Conservation (phyloP, 1,140 invertebrate species). For the Alviniconcha marisindica region DNA sequence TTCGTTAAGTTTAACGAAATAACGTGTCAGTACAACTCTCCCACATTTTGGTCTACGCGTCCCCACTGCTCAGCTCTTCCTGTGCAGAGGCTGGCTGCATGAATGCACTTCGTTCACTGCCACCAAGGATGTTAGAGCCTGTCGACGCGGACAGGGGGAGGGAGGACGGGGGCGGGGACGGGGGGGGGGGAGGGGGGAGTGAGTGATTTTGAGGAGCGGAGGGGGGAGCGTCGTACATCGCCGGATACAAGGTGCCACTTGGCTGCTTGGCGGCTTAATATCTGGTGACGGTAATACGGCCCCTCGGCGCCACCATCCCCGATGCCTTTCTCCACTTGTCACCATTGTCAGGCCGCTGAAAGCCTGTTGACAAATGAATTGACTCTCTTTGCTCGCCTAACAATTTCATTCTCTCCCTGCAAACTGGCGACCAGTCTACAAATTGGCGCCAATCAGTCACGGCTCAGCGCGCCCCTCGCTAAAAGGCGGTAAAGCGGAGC, state of each 20-base stretch:
- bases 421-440: conserved; percentile 12
- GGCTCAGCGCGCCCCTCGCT: conserved; percentile 7
- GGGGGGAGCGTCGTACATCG: not conserved
- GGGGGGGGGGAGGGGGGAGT: too few relatives aligned
- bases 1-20: too few relatives aligned
- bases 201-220: too few relatives aligned
- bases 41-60: too few relatives aligned
- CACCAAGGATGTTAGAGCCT: too few relatives aligned
- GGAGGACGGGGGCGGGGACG: too few relatives aligned
- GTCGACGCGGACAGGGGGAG: too few relatives aligned
- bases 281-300: conserved; percentile 32
- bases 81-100: too few relatives aligned
- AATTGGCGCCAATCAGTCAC: conserved; percentile 41
- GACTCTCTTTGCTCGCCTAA: conserved; percentile 36
- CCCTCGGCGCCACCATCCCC: not conserved
- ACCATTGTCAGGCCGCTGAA: conserved; percentile 23
- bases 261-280: conserved; percentile 17
- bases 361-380: conserved; percentile 41
- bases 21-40: too few relatives aligned
- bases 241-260: conserved; percentile 24
- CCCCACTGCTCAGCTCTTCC: too few relatives aligned
- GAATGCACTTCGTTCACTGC: too few relatives aligned
- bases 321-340: not conserved
- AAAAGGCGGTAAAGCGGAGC: conserved; percentile 17
- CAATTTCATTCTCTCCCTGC: conserved; percentile 5